Percentiles rank a stretch among this genome's conserved stretches.
Conservation (phyloP, 2,113 vertebrate genomes). For the Lagopus muta region DNA sequence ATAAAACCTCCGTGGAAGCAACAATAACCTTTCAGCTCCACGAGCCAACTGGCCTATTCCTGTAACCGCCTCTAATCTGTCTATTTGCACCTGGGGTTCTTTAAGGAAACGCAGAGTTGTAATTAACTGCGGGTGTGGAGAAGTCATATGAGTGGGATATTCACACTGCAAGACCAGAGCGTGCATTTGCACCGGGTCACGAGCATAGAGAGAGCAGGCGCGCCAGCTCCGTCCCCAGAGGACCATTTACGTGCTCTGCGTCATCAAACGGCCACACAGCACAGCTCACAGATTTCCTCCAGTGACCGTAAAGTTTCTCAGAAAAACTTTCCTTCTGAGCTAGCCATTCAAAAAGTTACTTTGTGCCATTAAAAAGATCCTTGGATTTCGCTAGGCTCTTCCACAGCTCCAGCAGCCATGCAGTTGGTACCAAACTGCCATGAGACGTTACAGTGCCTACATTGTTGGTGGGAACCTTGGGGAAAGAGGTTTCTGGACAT, state of each 20-base stretch:
- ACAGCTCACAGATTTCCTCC: constrained; percentile 39
- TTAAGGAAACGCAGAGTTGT: constrained; percentile 66
- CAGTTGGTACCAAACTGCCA: constrained; percentile 37
- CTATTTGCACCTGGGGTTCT: constrained; percentile 66
- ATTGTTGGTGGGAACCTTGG: constrained; percentile 55
- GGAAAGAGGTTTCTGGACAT: constrained; percentile 61
- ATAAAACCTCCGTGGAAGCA: constrained; percentile 26
- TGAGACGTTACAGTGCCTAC: constrained; percentile 11
- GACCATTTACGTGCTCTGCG: neutral
- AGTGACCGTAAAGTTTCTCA: constrained; percentile 21
- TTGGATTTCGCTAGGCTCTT: neutral
- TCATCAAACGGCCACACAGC: constrained; percentile 35
- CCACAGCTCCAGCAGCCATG: neutral
- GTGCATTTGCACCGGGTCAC: constrained; percentile 47
- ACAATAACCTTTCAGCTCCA: constrained; percentile 70
- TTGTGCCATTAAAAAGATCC: constrained; percentile 10
- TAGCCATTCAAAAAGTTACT: constrained; percentile 34
- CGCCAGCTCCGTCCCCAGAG: constrained; percentile 29
- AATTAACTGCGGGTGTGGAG: constrained; percentile 64
- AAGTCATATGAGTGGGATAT: constrained; percentile 66
- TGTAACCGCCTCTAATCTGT: constrained; percentile 57
- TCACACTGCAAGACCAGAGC: constrained; percentile 28
- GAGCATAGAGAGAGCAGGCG: neutral
- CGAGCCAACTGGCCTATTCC: constrained; percentile 55
- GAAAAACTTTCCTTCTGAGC: constrained; percentile 21